A percentile compares a stretch with the other conserved stretches of the same genome.
phyloP scores from a whole-genome alignment of 2,113 vertebrate species.

The Falcunculus frontatus region DNA sequence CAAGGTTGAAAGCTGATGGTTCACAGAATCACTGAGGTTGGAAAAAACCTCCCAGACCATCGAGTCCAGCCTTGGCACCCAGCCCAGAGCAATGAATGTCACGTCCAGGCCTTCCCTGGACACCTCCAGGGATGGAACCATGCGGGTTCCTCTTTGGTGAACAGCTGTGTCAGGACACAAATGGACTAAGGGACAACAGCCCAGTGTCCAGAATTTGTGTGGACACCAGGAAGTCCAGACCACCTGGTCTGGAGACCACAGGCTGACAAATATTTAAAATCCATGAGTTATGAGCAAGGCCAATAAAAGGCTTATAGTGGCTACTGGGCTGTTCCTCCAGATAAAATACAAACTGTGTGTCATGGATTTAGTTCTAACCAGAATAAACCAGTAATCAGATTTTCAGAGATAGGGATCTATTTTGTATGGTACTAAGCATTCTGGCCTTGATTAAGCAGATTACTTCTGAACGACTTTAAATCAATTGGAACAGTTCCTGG shows the following conservation, averaged over 20 bases:
- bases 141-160: not conserved
- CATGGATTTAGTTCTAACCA: not conserved
- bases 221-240: not conserved
- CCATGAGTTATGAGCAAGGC: not conserved
- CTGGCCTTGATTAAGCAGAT: constrained; percentile 8
- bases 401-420: constrained; percentile 24
- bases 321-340: not conserved
- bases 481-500: constrained; percentile 18
- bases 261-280: not conserved
- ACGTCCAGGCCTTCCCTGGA: not conserved
- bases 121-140: not conserved
- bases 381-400: constrained; percentile 42
- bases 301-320: not conserved
- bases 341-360: not conserved
- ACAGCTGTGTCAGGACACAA: not conserved
- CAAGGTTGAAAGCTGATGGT: not conserved
- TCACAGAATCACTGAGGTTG: not conserved
- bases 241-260: not conserved
- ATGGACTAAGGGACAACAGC: not conserved
- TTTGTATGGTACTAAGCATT: not conserved
- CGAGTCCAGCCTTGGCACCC: not conserved
- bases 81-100: not conserved
- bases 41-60: not conserved
- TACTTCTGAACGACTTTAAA: constrained; percentile 18
- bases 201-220: not conserved